Base-by-base conservation (phyloP, 1,140 invertebrate genomes). In the Bilobella aurantiaca region DNA sequence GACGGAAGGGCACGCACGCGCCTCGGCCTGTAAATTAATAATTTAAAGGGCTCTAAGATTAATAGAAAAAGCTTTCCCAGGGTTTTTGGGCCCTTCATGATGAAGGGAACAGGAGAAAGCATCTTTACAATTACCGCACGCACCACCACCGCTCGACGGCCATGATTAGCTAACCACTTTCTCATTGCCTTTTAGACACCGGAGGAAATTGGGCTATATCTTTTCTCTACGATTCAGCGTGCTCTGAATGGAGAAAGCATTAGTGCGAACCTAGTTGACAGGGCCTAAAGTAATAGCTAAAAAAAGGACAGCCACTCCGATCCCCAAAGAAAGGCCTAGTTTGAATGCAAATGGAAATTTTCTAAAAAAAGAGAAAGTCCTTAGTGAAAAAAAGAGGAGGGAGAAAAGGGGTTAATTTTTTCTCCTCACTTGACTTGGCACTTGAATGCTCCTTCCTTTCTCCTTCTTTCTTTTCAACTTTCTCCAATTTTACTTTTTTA, bases 11-110 rank as follows among this genome's bases (percentile, higher is more conserved):
- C 8, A 12, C 14, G 25, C 49, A 53, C 49, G 49, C 49, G 49
- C 49, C 49, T 53, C 12, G 25, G 25, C 49, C n/a, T 53, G 14
- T 53, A 23, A 53, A 53, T 53, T 53, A 53, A 53, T 53, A 53
- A 53, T 53, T 53, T 23, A 18, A 53, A 53, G 14, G 34, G 18
- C 34, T 53, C 5, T 5, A 23, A 53, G 49, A 53, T 53, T 53
- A 53, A 53, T 53, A 53, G 49, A 5, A 23, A 23, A 53, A 16
- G 49, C 49, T 53, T 23, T 23, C 49, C 49, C 21, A n/a, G n/a
- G n/a, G n/a, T n/a, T n/a, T n/a, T n/a, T n/a, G n/a, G n/a, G n/a
- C n/a, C n/a, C n/a, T n/a, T n/a, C n/a, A n/a, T n/a, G n/a, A n/a
- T n/a, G n/a, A n/a, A n/a, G n/a, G n/a, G n/a, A n/a, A n/a, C n/a